Evolutionary conservation across 1,140 invertebrate genomes (phyloP).

Genomic region (Vollenhovia emeryi): DNA sequence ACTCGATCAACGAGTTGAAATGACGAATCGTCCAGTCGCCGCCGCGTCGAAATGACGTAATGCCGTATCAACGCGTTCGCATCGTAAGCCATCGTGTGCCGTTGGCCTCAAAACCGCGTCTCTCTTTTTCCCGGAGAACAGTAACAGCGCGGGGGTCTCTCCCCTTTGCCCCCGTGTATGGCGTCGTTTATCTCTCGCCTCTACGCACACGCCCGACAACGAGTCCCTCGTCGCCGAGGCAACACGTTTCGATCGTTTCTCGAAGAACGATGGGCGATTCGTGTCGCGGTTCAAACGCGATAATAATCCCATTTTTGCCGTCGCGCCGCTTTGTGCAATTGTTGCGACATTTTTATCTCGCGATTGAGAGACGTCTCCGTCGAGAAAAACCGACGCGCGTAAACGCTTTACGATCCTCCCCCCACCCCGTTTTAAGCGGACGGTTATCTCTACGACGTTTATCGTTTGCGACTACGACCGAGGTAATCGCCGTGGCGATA

Average conservation of each 20-base stretch:
- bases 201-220: conserved; percentile 8
- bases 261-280: not conserved
- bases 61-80: conserved; percentile 11
- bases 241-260: conserved; percentile 38
- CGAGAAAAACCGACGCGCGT: not conserved
- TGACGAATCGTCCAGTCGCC: conserved; percentile 7
- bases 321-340: not conserved
- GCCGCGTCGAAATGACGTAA: conserved; percentile 40
- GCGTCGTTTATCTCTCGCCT: conserved; percentile 37
- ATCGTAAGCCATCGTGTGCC: no score
- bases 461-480: not conserved
- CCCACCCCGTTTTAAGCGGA: not conserved
- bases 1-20: conserved; percentile 29
- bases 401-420: not conserved
- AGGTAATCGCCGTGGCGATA: not conserved
- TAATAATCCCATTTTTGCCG: not conserved
- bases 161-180: conserved; percentile 21
- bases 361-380: not conserved
- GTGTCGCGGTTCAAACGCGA: conserved; percentile 21
- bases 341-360: not conserved
- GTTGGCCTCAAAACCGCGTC: conserved; percentile 16
- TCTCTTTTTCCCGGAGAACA: conserved; percentile 16
- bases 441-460: not conserved
- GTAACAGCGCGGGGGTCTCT: conserved; percentile 1
- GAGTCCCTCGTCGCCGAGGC: conserved; percentile 22